These are phyloP conservation scores for Tribolium madens DNA, from an alignment of 1,140 invertebrate genomes.

Conservation along the genomic window DNA sequence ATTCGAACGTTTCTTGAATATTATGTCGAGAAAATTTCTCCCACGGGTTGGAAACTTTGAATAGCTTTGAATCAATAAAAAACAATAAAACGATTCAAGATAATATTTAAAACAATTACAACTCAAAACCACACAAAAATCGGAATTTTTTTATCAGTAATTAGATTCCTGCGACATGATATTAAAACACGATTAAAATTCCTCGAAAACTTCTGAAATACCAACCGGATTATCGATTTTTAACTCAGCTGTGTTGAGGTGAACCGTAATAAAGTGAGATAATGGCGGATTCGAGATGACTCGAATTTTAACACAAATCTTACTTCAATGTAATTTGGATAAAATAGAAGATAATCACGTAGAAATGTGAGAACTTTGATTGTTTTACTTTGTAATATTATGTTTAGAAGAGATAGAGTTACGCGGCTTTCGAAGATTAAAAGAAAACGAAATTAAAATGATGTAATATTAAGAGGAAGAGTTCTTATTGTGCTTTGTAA, in stretches of 20 bases:
- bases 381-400: too few species aligned
- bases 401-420: too few species aligned
- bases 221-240: constrained; percentile 5
- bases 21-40: not conserved
- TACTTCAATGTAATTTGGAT: not conserved
- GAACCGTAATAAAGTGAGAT: constrained; percentile 16
- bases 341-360: not conserved
- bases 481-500: too few species aligned
- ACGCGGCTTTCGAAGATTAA: too few species aligned
- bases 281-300: not conserved
- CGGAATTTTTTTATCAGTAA: not conserved
- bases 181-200: constrained; percentile 28
- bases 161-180: not conserved
- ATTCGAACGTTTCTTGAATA: constrained; percentile 22
- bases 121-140: not conserved
- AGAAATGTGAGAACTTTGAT: too few species aligned
- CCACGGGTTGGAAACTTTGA: not conserved
- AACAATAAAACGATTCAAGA: too few species aligned
- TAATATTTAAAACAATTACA: too few species aligned
- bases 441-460: too few species aligned
- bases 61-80: too few species aligned
- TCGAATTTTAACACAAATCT: not conserved
- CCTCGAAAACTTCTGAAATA: not conserved
- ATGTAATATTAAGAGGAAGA: too few species aligned
- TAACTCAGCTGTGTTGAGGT: constrained; percentile 19